Conservation (phyloP, 2,888 invertebrate species). For the Melanophora roralis region DNA sequence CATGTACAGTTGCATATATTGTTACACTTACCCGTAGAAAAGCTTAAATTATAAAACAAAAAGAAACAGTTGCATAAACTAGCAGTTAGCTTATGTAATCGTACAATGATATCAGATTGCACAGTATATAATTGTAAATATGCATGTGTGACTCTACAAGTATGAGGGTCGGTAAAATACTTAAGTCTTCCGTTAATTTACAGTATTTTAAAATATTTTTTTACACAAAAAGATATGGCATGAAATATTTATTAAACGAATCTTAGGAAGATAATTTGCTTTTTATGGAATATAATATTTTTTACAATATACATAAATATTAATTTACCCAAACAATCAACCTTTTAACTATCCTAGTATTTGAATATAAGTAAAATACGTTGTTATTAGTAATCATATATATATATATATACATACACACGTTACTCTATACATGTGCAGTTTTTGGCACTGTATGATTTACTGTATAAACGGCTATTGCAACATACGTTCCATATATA, state of each 20-base stretch:
- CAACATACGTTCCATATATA: constrained; percentile 39
- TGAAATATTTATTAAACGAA: too few relatives aligned
- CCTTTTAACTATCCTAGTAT: too few relatives aligned
- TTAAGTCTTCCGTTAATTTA: too few relatives aligned
- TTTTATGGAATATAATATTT: too few relatives aligned
- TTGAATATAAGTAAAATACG: too few relatives aligned
- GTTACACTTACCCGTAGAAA: neutral
- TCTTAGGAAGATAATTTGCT: too few relatives aligned
- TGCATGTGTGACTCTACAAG: too few relatives aligned
- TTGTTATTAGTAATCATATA: too few relatives aligned
- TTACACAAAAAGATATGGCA: too few relatives aligned
- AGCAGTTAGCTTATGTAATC: constrained; percentile 44
- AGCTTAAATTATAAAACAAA: constrained; percentile 24
- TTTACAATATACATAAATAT: too few relatives aligned
- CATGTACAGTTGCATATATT: neutral
- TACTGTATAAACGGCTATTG: constrained; percentile 41
- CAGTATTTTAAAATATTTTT: too few relatives aligned
- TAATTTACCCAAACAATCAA: too few relatives aligned
- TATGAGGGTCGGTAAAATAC: neutral
- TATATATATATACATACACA: neutral
- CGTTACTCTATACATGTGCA: neutral
- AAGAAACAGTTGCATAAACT: constrained; percentile 41
- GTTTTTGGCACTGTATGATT: constrained; percentile 34
- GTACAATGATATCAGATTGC: constrained; percentile 22
- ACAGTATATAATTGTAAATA: neutral